Percentiles rank a stretch among this genome's conserved stretches.
Evolutionary conservation across 2,113 vertebrate species (phyloP).

Genomic region (Kobus ellipsiprymnus): DNA sequence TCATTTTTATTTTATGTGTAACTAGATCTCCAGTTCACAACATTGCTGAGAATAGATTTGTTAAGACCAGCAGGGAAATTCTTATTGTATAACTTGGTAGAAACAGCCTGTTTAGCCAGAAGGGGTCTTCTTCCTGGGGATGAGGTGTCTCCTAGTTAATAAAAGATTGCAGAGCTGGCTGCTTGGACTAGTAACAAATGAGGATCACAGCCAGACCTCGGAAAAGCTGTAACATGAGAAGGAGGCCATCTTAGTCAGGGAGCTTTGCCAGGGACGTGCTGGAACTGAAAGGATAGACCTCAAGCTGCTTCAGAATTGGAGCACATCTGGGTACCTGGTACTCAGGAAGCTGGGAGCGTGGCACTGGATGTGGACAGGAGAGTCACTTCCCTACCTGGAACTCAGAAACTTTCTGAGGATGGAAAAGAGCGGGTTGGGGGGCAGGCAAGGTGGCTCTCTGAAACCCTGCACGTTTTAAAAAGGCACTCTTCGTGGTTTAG

Average conservation of each 20-base stretch:
- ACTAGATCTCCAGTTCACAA: not conserved
- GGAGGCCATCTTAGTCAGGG: not conserved
- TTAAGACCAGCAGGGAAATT: not conserved
- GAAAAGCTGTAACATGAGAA: not conserved
- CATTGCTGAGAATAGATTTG: not conserved
- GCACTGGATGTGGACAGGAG: not conserved
- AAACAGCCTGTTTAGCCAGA: not conserved
- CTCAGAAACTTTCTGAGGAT: not conserved
- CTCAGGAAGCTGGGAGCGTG: not conserved
- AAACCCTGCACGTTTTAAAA: not conserved
- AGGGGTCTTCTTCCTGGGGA: not conserved
- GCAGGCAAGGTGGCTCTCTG: not conserved
- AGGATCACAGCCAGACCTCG: not conserved
- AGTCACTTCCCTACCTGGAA: no score
- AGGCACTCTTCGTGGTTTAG: not conserved
- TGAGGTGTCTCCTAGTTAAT: not conserved
- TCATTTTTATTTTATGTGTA: not conserved
- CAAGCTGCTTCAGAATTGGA: not conserved
- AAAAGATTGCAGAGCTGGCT: constrained; percentile 1
- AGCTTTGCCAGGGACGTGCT: not conserved
- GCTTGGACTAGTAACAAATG: not conserved
- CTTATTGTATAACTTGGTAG: not conserved
- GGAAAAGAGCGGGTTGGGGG: not conserved
- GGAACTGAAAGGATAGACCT: not conserved
- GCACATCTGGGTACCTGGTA: not conserved